These are phyloP conservation scores for Archegozetes longisetosus DNA, from an alignment of 1,140 invertebrate genomes.

Conservation along the genomic window DNA sequence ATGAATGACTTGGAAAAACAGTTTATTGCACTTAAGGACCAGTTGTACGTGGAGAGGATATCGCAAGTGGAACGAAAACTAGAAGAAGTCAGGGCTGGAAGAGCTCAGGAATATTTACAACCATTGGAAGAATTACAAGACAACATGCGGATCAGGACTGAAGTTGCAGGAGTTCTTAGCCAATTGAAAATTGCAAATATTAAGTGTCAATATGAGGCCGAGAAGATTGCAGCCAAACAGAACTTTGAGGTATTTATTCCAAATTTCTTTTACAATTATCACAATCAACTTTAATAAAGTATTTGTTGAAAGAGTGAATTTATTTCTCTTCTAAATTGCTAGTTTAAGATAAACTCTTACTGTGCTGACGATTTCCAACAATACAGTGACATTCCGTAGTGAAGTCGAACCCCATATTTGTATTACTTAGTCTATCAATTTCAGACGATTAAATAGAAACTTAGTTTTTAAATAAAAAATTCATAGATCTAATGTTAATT, in stretches of 20 bases:
- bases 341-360: too few relatives aligned
- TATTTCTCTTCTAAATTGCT: too few relatives aligned
- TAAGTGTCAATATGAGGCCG: conserved; percentile 67
- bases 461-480: too few relatives aligned
- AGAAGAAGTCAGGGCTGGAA: conserved; percentile 60
- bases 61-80: conserved; percentile 66
- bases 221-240: conserved; percentile 68
- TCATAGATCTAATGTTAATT: too few relatives aligned
- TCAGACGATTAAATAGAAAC: too few relatives aligned
- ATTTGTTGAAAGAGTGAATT: too few relatives aligned
- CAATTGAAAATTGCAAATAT: conserved; percentile 63
- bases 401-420: too few relatives aligned
- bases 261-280: not conserved
- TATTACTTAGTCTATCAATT: too few relatives aligned
- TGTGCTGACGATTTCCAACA: too few relatives aligned
- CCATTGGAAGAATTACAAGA: conserved; percentile 64
- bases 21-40: conserved; percentile 67
- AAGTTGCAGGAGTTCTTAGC: conserved; percentile 71
- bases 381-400: too few relatives aligned
- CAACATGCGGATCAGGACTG: conserved; percentile 64
- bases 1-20: conserved; percentile 72
- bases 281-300: not conserved
- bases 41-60: conserved; percentile 72
- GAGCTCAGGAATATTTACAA: conserved; percentile 68
- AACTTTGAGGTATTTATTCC: conserved; percentile 53